Evolutionary conservation across 1,140 invertebrate species (phyloP), one percentile per base, ranked within the genome.

Genomic region (Pteromalus puparum): DNA sequence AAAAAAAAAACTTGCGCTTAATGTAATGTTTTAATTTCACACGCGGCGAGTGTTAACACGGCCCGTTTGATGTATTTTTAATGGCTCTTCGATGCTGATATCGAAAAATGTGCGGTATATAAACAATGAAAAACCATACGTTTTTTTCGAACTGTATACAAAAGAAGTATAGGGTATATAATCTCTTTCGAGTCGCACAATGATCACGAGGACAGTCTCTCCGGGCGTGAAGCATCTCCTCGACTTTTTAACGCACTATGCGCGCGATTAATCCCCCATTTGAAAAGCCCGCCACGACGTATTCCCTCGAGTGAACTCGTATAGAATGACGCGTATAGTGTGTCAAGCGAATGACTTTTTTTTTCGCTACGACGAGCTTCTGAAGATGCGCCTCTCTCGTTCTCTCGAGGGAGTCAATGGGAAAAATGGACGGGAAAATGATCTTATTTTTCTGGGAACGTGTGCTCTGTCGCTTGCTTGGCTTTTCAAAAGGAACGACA

Each of bases 371-470:
- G 38, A 28, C 46, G 61, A 76, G 26, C 34, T n/a, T 28, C 24
- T 53, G 82, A 53, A 76, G 48, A 68, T 34, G 48, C 70, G 61
- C 28, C 68, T 12, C 76, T 28, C 9, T 26, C 3, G n/a, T 2
- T 28, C 67, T n/a, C 21, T 10, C 68, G 5, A 1, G 65, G 18
- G n/a, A 28, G 34, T 18, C 53, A 83, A 77, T 83, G 42, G 61
- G 67, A 76, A 83, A 83, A 83, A 26, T 77, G 10, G 61, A 68
- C 61, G 34, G 18, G 81, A 78, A 78, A 83, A 72, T 78, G 82
- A 78, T 78, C 82, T 61, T 72, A 78, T 83, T 83, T 83, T 83
- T 83, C 75, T 72, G 38, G 28, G 82, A 83, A 83, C 18, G 26
- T 21, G 3, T 48, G 30, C 26, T 4, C 0, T n/a, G n/a, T n/a